Conservation (phyloP, 2,113 vertebrate genomes). For the Anser brachyrhynchus region DNA sequence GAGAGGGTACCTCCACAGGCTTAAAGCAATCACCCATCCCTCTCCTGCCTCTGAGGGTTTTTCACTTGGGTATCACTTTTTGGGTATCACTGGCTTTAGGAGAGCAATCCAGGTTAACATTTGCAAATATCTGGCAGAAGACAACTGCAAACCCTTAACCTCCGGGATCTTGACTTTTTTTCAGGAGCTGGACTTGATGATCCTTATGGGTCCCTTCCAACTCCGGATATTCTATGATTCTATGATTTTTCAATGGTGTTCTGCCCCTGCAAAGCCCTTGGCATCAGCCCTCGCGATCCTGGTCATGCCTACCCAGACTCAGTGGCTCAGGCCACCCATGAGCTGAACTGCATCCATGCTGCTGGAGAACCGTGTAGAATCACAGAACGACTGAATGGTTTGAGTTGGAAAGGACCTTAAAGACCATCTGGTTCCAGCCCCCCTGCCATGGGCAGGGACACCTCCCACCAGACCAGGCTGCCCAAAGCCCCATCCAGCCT, state of each 20-base stretch:
- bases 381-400: neutral
- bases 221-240: no score
- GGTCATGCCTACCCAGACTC: neutral
- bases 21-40: neutral
- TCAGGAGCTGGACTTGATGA: no score
- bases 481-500: neutral
- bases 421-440: neutral
- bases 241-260: neutral
- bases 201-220: no score
- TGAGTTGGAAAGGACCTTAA: neutral
- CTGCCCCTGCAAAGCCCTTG: neutral
- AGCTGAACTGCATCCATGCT: neutral
- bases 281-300: neutral
- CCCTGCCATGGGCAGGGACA: neutral
- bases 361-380: neutral
- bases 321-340: neutral
- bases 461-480: neutral
- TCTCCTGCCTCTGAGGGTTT: neutral
- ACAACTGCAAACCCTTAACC: neutral
- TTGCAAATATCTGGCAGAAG: neutral
- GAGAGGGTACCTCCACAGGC: neutral
- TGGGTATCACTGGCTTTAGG: neutral
- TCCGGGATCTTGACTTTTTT: neutral
- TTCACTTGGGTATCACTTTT: neutral
- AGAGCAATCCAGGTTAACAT: neutral